A percentile compares a stretch with the other conserved stretches of the same genome.
Conservation (phyloP, 2,113 vertebrate genomes). For the Tachysurus fulvidraco region DNA sequence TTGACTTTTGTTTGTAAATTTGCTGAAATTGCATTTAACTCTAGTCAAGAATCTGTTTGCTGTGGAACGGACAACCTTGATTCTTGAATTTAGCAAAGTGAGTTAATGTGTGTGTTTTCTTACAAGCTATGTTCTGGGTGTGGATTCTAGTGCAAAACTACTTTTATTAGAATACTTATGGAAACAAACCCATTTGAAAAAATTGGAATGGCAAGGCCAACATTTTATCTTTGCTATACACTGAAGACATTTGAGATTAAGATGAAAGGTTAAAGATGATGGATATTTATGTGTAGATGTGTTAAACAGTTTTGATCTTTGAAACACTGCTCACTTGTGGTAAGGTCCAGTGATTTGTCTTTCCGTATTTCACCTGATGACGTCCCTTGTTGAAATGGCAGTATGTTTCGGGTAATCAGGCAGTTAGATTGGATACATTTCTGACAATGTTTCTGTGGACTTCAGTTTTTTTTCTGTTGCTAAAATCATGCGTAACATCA, state of each 20-base stretch:
- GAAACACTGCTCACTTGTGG: not conserved
- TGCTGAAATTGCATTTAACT: not conserved
- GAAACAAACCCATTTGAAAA: not conserved
- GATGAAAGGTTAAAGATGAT: not conserved
- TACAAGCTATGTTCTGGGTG: not conserved
- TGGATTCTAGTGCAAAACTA: not conserved
- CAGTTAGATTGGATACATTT: no score
- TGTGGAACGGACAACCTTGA: constrained; percentile 31
- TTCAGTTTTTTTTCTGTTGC: no score
- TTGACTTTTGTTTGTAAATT: not conserved
- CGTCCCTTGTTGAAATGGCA: no score
- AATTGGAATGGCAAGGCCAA: not conserved
- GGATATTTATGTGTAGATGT: not conserved
- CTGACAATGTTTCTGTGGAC: no score
- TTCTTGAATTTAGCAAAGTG: not conserved
- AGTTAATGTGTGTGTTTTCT: not conserved
- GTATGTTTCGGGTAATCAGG: no score
- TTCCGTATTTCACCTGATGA: no score
- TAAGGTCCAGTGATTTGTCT: not conserved
- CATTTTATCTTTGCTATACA: not conserved
- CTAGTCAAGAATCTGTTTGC: not conserved
- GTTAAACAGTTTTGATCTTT: not conserved
- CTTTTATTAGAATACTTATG: not conserved
- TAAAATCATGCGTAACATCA: no score
- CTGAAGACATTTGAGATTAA: not conserved